phyloP scores from a whole-genome alignment of 2,888 invertebrate species.

The Proisotoma minuta region DNA sequence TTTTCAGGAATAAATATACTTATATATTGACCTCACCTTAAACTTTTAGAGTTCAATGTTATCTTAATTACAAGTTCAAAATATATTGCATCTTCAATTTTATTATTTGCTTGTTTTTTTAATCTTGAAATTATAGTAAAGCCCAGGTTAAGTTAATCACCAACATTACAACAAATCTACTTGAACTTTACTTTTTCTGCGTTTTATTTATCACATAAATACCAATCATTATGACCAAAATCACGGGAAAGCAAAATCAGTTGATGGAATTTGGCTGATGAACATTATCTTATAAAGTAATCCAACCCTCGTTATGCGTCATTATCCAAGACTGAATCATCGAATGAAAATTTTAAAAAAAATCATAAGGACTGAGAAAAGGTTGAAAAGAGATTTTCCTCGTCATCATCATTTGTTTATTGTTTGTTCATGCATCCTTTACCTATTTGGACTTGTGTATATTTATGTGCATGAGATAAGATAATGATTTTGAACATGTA shows the following conservation, averaged over 20 bases:
- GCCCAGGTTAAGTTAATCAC: no score
- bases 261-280: not conserved
- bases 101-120: no score
- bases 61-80: no score
- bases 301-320: not conserved
- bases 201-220: not conserved
- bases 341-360: not conserved
- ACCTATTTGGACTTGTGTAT: not conserved
- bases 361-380: not conserved
- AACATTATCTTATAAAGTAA: not conserved
- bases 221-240: conserved; percentile 4
- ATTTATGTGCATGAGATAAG: not conserved
- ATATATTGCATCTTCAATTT: no score
- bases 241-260: not conserved
- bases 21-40: no score
- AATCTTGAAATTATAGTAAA: no score
- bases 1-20: no score
- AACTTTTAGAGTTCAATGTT: no score
- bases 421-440: conserved; percentile 1
- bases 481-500: conserved; percentile 12
- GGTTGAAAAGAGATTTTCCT: not conserved
- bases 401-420: conserved; percentile 9
- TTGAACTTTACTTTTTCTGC: no score
- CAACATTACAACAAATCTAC: no score
- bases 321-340: not conserved